Percentiles rank a stretch among this genome's conserved stretches.
phyloP scores from a whole-genome alignment of 2,113 vertebrate genomes.

The Podarcis muralis region DNA sequence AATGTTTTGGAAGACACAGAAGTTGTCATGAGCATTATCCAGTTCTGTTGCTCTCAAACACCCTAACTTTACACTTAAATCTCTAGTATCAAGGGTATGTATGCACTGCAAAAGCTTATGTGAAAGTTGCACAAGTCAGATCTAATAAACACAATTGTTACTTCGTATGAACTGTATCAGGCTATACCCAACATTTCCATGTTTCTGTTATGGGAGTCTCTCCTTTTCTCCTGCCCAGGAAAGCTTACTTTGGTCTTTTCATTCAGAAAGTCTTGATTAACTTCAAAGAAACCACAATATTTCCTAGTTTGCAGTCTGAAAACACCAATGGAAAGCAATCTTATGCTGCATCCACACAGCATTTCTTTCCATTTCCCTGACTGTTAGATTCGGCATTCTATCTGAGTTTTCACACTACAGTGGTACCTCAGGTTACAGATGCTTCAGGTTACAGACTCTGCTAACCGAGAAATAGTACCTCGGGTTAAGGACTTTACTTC shows the following conservation, averaged over 20 bases:
- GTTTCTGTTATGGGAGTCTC: no score
- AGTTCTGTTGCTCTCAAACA: not conserved
- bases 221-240: not conserved
- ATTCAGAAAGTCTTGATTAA: not conserved
- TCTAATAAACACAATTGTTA: not conserved
- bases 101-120: no score
- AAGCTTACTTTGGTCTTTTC: not conserved
- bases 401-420: no score
- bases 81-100: not conserved
- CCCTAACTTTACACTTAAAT: constrained; percentile 6
- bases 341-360: not conserved
- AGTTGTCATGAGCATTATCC: not conserved
- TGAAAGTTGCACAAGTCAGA: no score
- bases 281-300: not conserved
- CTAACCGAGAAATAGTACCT: no score
- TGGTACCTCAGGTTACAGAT: no score
- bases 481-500: no score
- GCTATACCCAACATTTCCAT: not conserved
- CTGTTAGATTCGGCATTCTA: no score
- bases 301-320: not conserved
- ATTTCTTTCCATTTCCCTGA: no score
- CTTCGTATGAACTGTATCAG: not conserved
- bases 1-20: not conserved
- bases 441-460: no score
- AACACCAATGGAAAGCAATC: not conserved